These are phyloP conservation scores for Apodemus speciosus DNA, from an alignment of 2,113 vertebrate genomes.

Conservation along the genomic window DNA sequence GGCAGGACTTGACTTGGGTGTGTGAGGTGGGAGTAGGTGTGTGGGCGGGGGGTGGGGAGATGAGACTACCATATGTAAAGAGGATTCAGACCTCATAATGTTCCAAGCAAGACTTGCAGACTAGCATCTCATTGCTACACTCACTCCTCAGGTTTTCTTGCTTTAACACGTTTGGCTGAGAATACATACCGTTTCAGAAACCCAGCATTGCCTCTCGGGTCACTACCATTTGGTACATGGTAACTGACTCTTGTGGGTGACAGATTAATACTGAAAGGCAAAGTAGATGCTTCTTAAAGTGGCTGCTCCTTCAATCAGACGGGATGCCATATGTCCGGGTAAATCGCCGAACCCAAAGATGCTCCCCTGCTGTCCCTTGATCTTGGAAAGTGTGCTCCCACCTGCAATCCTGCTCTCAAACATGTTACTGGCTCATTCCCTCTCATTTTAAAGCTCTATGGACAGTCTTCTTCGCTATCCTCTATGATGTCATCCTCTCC, in stretches of 20 bases:
- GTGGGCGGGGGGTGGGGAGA: neutral
- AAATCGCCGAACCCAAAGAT: neutral
- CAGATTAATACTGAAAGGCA: neutral
- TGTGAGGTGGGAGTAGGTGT: neutral
- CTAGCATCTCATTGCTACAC: neutral
- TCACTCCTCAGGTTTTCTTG: conserved; percentile 25
- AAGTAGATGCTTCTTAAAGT: neutral
- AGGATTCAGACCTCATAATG: neutral
- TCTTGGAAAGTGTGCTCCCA: neutral
- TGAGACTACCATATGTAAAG: neutral
- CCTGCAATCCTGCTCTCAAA: neutral
- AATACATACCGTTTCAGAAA: conserved; percentile 8
- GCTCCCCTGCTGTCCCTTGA: neutral
- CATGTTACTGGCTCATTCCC: neutral
- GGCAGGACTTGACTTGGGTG: neutral
- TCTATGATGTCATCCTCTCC: neutral
- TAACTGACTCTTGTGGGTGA: neutral
- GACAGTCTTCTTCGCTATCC: neutral
- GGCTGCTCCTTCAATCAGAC: neutral
- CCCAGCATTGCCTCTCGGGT: neutral
- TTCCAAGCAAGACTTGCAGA: neutral
- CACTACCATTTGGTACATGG: neutral
- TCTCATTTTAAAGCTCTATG: neutral
- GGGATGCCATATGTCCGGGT: neutral
- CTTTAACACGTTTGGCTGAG: neutral